Conservation (phyloP, 2,113 vertebrate species). For the Phaethon lepturus region DNA sequence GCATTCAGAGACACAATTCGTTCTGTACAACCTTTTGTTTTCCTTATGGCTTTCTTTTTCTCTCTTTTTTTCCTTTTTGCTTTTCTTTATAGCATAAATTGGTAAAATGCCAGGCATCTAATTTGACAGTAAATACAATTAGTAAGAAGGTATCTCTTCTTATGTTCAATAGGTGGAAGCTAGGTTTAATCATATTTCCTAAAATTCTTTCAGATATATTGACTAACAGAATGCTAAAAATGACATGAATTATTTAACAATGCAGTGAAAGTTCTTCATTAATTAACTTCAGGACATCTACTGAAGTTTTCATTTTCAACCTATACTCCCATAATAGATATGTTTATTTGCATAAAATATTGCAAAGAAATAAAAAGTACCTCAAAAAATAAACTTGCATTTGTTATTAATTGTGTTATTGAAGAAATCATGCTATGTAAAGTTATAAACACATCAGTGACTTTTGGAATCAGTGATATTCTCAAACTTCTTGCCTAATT, state of each 20-base stretch:
- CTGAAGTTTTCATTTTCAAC: not conserved
- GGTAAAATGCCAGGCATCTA: not conserved
- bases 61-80: not conserved
- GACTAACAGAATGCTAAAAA: conserved; percentile 17
- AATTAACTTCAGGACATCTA: conserved; percentile 1
- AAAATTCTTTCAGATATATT: conserved; percentile 1
- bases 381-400: not conserved
- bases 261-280: not conserved
- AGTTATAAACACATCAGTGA: not conserved
- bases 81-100: not conserved
- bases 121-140: conserved; percentile 7
- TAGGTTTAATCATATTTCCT: not conserved
- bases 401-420: not conserved
- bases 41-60: not conserved
- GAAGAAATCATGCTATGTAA: not conserved
- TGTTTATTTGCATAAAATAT: not conserved
- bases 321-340: not conserved
- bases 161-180: not conserved
- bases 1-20: not conserved
- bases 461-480: not conserved
- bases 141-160: not conserved
- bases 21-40: not conserved
- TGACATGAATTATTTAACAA: conserved; percentile 21
- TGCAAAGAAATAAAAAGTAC: not conserved
- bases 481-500: not conserved